phyloP scores from a whole-genome alignment of 2,888 invertebrate genomes.

The Coecobrya sp. region DNA sequence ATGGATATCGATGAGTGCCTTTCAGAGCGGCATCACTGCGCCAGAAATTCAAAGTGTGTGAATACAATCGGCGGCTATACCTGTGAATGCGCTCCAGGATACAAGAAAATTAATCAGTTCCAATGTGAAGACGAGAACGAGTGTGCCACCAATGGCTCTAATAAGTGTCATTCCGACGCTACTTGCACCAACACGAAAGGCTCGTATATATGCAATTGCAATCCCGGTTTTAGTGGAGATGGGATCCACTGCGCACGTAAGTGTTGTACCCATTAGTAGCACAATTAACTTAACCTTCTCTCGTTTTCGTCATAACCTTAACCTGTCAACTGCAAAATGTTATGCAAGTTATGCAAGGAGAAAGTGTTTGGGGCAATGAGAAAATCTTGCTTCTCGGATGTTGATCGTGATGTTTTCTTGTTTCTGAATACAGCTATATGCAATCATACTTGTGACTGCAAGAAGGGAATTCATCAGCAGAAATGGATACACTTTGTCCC shows the following conservation, averaged over 20 bases:
- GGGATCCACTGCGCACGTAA: slow-evolving; percentile 94
- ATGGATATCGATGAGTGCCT: slow-evolving; percentile 95
- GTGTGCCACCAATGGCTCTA: slow-evolving; percentile 91
- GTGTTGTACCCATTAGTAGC: slow-evolving; percentile 87
- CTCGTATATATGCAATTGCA: slow-evolving; percentile 93
- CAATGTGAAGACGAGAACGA: slow-evolving; percentile 93
- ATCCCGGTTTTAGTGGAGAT: slow-evolving; percentile 92
- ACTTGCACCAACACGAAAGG: slow-evolving; percentile 94
- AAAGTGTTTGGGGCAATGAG: not conserved
- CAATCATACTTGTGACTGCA: slow-evolving; percentile 91
- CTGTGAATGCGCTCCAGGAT: slow-evolving; percentile 95
- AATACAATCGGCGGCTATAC: slow-evolving; percentile 94
- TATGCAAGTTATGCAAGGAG: not conserved
- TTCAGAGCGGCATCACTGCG: slow-evolving; percentile 94
- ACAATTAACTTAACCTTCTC: not conserved
- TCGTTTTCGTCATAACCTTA: no score
- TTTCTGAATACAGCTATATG: slow-evolving; percentile 92
- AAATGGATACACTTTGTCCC: slow-evolving; percentile 89
- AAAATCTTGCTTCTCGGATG: not conserved
- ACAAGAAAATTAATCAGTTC: slow-evolving; percentile 91
- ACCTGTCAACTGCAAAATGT: no score
- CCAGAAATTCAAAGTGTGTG: slow-evolving; percentile 94
- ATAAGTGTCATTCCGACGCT: slow-evolving; percentile 93
- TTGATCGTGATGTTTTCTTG: not conserved
- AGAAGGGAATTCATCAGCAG: slow-evolving; percentile 89